Conservation (phyloP, 2,888 invertebrate species). For the Campaea margaritaria region DNA sequence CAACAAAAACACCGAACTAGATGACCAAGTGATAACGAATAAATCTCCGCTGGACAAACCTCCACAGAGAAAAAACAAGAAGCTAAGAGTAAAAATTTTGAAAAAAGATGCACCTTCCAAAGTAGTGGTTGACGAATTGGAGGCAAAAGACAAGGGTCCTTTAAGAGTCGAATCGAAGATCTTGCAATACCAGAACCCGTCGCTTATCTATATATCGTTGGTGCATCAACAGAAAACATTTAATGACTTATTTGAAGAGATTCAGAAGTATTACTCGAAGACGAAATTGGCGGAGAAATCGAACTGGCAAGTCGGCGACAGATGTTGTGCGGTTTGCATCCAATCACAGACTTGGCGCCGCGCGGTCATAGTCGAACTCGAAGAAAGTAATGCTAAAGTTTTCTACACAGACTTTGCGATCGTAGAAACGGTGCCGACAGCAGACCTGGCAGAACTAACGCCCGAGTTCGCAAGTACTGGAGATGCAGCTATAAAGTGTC, state of each 20-base stretch:
- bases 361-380: slow-evolving; percentile 73
- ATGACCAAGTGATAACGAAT: slow-evolving; percentile 60
- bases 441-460: slow-evolving; percentile 80
- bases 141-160: slow-evolving; percentile 78
- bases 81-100: slow-evolving; percentile 42
- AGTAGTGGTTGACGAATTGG: slow-evolving; percentile 55
- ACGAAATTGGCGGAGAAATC: slow-evolving; percentile 50
- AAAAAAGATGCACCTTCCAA: slow-evolving; percentile 48
- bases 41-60: slow-evolving; percentile 55
- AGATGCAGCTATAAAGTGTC: slow-evolving; percentile 87
- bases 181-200: slow-evolving; percentile 82
- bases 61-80: slow-evolving; percentile 36
- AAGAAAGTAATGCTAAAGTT: slow-evolving; percentile 76
- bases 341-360: slow-evolving; percentile 88
- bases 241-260: slow-evolving; percentile 74
- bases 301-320: slow-evolving; percentile 81
- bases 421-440: slow-evolving; percentile 73
- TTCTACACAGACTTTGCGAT: slow-evolving; percentile 88
- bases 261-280: slow-evolving; percentile 82
- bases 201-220: slow-evolving; percentile 86
- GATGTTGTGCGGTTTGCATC: slow-evolving; percentile 73
- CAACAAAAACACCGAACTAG: slow-evolving; percentile 54
- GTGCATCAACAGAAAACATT: slow-evolving; percentile 74
- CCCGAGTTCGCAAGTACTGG: slow-evolving; percentile 78
- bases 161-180: slow-evolving; percentile 80